Conservation (phyloP, 2,888 invertebrate species). For the Ceramica pisi region DNA sequence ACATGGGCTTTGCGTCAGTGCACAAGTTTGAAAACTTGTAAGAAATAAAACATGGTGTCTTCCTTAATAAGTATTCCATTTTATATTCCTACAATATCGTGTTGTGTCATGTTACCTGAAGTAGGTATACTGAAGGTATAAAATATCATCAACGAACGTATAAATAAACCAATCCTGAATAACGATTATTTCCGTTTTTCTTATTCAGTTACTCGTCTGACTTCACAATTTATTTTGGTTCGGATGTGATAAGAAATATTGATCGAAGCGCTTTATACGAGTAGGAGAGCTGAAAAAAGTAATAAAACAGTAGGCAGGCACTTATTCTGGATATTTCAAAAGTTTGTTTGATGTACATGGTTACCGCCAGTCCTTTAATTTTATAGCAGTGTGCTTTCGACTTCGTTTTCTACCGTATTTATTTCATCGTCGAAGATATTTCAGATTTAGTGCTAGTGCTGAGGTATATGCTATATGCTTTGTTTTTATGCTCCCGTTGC, state of each 20-base stretch:
- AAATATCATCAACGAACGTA: conserved; percentile 2
- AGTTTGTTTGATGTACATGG: conserved; percentile 59
- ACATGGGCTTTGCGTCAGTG: neutral
- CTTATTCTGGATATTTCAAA: conserved; percentile 57
- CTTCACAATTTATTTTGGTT: conserved; percentile 31
- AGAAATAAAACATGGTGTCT: neutral
- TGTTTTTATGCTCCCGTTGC: conserved; percentile 26
- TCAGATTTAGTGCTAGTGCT: conserved; percentile 8
- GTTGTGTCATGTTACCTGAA: neutral
- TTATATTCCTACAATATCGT: neutral
- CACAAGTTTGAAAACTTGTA: neutral
- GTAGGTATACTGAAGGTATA: conserved; percentile 7
- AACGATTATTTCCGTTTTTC: conserved; percentile 30
- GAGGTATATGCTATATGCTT: too few relatives aligned
- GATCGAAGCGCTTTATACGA: conserved; percentile 49
- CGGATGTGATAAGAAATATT: conserved; percentile 48
- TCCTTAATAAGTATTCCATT: neutral
- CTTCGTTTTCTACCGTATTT: conserved; percentile 25
- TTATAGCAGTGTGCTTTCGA: conserved; percentile 41
- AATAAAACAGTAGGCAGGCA: conserved; percentile 54
- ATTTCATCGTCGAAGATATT: conserved; percentile 23
- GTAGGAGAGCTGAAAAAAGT: conserved; percentile 52
- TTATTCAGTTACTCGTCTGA: conserved; percentile 28
- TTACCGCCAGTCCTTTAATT: conserved; percentile 51
- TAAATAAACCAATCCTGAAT: conserved; percentile 13